Evolutionary conservation across 2,113 vertebrate species (phyloP), one percentile per base, ranked within the genome.

Genomic region (Lampris incognitus): DNA sequence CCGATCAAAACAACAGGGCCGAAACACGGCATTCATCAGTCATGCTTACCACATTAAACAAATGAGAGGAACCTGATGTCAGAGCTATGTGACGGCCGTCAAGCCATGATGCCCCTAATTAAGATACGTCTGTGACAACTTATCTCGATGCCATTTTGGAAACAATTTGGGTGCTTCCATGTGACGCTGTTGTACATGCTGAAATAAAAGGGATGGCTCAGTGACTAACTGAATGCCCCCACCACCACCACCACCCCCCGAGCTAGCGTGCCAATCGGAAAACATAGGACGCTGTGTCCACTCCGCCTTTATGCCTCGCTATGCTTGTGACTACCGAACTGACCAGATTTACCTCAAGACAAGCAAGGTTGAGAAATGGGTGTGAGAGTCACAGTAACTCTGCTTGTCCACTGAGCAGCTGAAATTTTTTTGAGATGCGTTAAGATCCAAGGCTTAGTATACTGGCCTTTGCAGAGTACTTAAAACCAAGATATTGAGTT

Each of bases 11-110:
- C 8, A 78, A 36, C 4, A n/a, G 41, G 58, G 24, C 72, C 66
- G 3, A 66, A 36, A 4, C 49, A 60, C 69, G 68, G 68, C 62
- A 72, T 59, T 69, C 38, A 44, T 64, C 24, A 44, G 58, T 72
- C 60, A 3, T 52, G 13, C 13, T 0, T 7, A 52, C 3, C 13
- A 55, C 57, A 67, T 72, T 11, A 7, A 9, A 36, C 39, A n/a
- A 58, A 66, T 49, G 39, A 10, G 50, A 52, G 0, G 9, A 52
- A 52, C 3, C 7, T 5, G 13, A 52, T 52, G 13, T 52, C 24
- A 24, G 24, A 24, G 24, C 24, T 24, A 0, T 24, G 24, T 24
- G 24, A 24, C 24, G 24, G 24, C 24, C 24, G 24, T 24, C 0
- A 24, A 24, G 24, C 24, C 24, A 24, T 24, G 24, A 24, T 44